Evolutionary conservation across 1,140 invertebrate species (phyloP), one percentile per base, ranked within the genome.

Genomic region (Rhopalosiphum maidis): DNA sequence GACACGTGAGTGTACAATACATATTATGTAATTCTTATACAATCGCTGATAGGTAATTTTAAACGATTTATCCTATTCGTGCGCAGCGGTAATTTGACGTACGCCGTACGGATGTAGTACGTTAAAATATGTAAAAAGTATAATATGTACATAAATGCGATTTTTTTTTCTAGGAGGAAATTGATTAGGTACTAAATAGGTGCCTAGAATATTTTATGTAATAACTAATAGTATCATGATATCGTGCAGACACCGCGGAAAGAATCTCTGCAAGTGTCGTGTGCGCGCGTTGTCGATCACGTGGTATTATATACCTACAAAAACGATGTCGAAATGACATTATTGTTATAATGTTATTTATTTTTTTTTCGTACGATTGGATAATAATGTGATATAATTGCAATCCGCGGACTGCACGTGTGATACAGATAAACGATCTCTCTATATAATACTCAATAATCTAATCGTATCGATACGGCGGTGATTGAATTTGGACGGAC

Each of bases 341-440:
- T 88, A 2, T 48, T 88, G 18, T 37, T 22, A n/a, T 51, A 18
- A 41, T 41, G 41, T 41, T 41, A 41, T 41, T 3, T 41, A 37
- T 41, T 41, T 41, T 88, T 88, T 37, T 88, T 35, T 35, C 35
- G 48, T 51, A 37, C 87, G 48, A 54, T 88, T 88, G 87, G 87
- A 88, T 88, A 88, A 88, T 51, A 54, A 48, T 35, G 5, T n/a
- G 87, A 51, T 77, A 30, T 77, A n/a, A 77, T 41, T 51, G 18
- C 37, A n/a, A 30, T 22, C 11, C 43, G 85, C 43, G 43, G 25
- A 86, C 4, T 21, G 43, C 46, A 87, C 46, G 46, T 48, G 18
- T 22, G 30, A 54, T 88, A 85, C 41, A 22, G 37, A 77, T 25
- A 88, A 88, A 88, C 87, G 87, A 88, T 88, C 48, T 88, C 87